These are phyloP conservation scores for Agelastica alni DNA, from an alignment of 2,888 invertebrate species.

Conservation along the genomic window DNA sequence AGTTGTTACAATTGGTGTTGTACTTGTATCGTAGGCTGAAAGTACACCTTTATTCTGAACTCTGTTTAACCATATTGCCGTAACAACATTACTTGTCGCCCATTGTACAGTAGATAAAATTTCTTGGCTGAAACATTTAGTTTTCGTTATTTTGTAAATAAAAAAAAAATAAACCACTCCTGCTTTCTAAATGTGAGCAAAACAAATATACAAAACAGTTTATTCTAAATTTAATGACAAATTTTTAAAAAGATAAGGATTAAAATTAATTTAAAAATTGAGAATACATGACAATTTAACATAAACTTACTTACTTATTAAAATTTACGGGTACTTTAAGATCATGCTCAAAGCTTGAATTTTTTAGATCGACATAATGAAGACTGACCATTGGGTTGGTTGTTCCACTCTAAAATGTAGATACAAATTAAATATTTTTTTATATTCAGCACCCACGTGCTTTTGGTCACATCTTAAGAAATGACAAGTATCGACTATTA, in stretches of 20 bases:
- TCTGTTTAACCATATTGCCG: constrained; percentile 87
- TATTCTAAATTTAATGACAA: too few relatives aligned
- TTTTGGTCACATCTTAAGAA: too few relatives aligned
- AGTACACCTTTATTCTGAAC: constrained; percentile 74
- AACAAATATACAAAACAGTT: too few relatives aligned
- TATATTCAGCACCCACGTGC: too few relatives aligned
- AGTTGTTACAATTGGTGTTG: constrained; percentile 14
- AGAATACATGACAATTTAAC: constrained; percentile 41
- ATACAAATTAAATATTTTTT: not conserved
- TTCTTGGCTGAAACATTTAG: constrained; percentile 54
- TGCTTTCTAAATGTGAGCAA: too few relatives aligned
- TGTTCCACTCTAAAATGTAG: constrained; percentile 63
- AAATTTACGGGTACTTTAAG: constrained; percentile 45
- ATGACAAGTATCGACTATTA: too few relatives aligned
- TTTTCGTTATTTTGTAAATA: not conserved
- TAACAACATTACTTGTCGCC: constrained; percentile 70
- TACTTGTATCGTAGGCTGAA: constrained; percentile 44
- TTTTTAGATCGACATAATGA: constrained; percentile 62
- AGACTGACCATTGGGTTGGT: constrained; percentile 70
- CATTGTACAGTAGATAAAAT: constrained; percentile 76
- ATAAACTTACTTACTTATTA: constrained; percentile 50
- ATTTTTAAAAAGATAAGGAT: not conserved
- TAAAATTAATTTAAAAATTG: not conserved
- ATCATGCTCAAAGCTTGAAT: constrained; percentile 44
- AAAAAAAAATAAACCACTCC: not conserved